Conservation (phyloP, 2,888 invertebrate species). For the Amphipyra berbera region DNA sequence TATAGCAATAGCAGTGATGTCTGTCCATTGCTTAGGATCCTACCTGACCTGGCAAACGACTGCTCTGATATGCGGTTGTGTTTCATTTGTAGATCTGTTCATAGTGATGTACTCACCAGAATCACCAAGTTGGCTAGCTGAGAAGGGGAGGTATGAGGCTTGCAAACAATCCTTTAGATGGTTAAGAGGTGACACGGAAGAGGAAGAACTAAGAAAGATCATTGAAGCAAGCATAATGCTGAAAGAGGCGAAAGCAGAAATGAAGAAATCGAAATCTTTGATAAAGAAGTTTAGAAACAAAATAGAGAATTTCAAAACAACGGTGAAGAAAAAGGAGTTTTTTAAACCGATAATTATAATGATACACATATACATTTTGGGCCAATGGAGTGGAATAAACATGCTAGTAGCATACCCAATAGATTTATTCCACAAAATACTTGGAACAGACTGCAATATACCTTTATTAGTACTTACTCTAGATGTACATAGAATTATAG, state of each 20-base stretch:
- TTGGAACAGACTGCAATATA: conserved; percentile 68
- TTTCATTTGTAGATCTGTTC: conserved; percentile 82
- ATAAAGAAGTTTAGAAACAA: conserved; percentile 60
- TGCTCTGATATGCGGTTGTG: conserved; percentile 82
- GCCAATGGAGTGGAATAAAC: conserved; percentile 78
- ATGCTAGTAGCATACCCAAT: conserved; percentile 73
- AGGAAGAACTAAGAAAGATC: conserved; percentile 75
- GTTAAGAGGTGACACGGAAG: conserved; percentile 85
- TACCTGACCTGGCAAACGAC: conserved; percentile 88
- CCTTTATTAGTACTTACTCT: conserved; percentile 75
- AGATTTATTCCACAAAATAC: conserved; percentile 74
- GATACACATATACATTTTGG: conserved; percentile 74
- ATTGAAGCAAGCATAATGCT: conserved; percentile 70
- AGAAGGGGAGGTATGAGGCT: conserved; percentile 86
- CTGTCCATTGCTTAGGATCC: conserved; percentile 90
- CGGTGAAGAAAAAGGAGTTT: conserved; percentile 73
- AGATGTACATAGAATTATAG: conserved; percentile 77
- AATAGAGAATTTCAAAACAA: conserved; percentile 63
- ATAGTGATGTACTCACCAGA: conserved; percentile 87
- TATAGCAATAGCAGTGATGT: conserved; percentile 89
- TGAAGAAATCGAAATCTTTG: conserved; percentile 59
- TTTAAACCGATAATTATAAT: conserved; percentile 77
- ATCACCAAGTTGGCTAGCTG: conserved; percentile 91
- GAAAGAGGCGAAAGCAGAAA: conserved; percentile 64
- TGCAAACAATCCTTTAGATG: conserved; percentile 89